Base-by-base conservation (phyloP, 2,113 vertebrate genomes). In the Hippocampus comes region DNA sequence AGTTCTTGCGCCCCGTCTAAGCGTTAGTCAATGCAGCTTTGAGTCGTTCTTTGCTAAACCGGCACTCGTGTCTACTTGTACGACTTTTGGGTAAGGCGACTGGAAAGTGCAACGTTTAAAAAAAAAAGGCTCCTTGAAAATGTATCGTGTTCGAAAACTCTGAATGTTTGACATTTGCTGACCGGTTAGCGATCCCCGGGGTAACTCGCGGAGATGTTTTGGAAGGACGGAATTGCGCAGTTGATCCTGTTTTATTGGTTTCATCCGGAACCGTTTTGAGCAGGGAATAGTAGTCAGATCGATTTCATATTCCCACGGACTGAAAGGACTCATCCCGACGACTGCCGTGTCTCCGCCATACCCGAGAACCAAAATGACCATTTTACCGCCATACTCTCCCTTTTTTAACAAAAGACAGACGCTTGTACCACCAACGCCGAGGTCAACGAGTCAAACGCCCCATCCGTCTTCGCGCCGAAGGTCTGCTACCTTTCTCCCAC, bases 401-500 rank as follows among this genome's bases (percentile, higher is more conserved):
- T 5, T 51, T 51, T 43, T n/a, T 25, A 27, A 25, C 63, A 66
- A 46, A 66, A 66, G 63, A 66, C 42, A 43, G 63, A n/a, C 38
- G 38, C 12, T 41, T 10, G 23, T 21, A 46, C 41, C 42, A 25
- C 41, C 21, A 49, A 73, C 57, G 41, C 56, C 2, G 25, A 48
- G 60, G 68, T 23, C 38, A 43, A 55, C 80, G 42, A 38, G 73
- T 87, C 70, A 82, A 75, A 61, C 27, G 2, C 59, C 20, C 17
- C 27, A 34, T 34, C 59, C 59, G 15, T 30, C 17, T 71, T 70
- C 70, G 48, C 77, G 70, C 80, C 78, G 71, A 83, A 80, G 80
- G 78, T 81, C 83, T 80, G 43, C 71, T 71, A 21, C 68, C 70
- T 78, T 65, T 76, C 67, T 81, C 66, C 80, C 69, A 48, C 70